A percentile compares a stretch with the other conserved stretches of the same genome.
These are phyloP conservation scores for Sialia sialis DNA, from an alignment of 2,113 vertebrate genomes.

Conservation along the genomic window DNA sequence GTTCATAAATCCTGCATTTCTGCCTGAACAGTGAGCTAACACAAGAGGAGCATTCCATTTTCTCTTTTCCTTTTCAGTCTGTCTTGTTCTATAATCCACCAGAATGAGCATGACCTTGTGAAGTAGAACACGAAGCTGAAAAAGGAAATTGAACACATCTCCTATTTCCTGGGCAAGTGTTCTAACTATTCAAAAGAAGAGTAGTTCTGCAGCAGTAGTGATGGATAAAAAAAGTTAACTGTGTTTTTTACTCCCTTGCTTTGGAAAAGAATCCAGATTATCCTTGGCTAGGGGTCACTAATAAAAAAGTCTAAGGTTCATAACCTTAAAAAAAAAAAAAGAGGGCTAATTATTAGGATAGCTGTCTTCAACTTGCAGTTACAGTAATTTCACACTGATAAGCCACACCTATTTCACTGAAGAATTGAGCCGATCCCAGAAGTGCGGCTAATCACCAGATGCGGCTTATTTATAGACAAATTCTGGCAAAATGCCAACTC, in stretches of 20 bases:
- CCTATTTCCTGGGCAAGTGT: background rate
- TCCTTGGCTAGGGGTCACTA: background rate
- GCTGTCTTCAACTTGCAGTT: background rate
- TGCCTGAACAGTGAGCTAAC: background rate
- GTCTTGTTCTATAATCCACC: background rate
- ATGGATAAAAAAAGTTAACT: background rate
- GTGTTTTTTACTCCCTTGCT: background rate
- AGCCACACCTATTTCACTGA: too few relatives aligned
- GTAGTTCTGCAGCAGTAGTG: background rate
- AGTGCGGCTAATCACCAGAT: too few relatives aligned
- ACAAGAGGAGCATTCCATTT: background rate
- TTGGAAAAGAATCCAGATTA: background rate
- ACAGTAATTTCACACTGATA: too few relatives aligned
- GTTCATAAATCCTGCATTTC: background rate
- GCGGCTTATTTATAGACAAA: too few relatives aligned
- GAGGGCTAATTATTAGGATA: background rate
- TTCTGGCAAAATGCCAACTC: too few relatives aligned
- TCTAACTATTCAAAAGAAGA: background rate
- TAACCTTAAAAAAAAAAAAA: background rate
- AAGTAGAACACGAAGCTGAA: background rate
- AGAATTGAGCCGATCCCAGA: too few relatives aligned
- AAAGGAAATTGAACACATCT: background rate
- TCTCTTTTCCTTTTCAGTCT: background rate
- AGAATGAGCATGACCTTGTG: background rate
- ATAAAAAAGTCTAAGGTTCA: background rate